These are phyloP conservation scores for Muscicapa adusta DNA, from an alignment of 2,113 vertebrate genomes.

Conservation along the genomic window DNA sequence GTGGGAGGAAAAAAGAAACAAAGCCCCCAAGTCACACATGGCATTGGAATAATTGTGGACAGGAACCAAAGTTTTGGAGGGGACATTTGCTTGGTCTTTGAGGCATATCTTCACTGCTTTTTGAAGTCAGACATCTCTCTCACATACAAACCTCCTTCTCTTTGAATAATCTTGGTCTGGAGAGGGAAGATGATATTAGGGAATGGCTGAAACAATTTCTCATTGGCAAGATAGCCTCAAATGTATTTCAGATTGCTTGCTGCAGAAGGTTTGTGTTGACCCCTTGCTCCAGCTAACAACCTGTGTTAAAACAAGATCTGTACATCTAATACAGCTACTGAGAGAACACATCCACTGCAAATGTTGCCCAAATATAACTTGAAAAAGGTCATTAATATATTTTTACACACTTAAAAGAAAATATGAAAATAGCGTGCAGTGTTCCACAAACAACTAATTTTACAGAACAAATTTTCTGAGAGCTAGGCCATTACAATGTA, in stretches of 20 bases:
- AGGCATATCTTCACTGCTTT: neutral
- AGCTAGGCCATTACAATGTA: neutral
- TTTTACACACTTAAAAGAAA: neutral
- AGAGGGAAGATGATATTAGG: neutral
- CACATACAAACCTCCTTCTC: neutral
- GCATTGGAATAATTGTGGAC: accelerated
- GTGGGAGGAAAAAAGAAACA: neutral
- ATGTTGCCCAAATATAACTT: neutral
- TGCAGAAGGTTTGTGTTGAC: neutral
- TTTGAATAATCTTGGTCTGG: neutral
- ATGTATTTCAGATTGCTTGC: neutral
- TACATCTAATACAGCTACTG: neutral
- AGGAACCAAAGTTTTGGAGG: neutral
- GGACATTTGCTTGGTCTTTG: neutral
- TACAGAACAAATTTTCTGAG: neutral
- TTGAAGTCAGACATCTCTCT: neutral
- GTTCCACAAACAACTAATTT: neutral
- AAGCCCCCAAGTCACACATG: neutral
- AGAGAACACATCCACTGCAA: neutral
- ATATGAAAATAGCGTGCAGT: neutral
- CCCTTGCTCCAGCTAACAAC: neutral
- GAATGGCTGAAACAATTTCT: neutral
- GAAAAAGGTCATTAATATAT: neutral
- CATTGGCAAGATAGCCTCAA: neutral
- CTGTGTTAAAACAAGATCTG: neutral